Percentiles rank a stretch among this genome's conserved stretches.
Conservation (phyloP, 2,888 invertebrate genomes). For the Meandrusa payeni region DNA sequence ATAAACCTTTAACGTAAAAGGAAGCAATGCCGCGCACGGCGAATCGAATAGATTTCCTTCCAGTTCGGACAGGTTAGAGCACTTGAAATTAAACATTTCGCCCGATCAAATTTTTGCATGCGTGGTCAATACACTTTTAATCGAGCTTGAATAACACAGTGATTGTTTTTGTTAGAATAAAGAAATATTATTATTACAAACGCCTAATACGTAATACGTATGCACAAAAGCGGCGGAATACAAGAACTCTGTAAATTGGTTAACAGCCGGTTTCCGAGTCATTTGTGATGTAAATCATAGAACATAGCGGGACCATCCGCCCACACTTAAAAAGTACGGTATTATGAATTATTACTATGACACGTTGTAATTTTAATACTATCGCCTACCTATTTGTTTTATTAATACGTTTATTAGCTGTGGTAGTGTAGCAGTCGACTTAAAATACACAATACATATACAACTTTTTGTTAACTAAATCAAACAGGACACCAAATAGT, state of each 20-base stretch:
- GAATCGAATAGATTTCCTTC: no score
- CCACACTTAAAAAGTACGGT: slow-evolving; percentile 23
- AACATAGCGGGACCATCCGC: slow-evolving; percentile 24
- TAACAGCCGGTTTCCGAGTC: slow-evolving; percentile 24
- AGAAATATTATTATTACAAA: slow-evolving; percentile 15
- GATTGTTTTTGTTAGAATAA: slow-evolving; percentile 16
- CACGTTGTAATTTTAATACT: background rate
- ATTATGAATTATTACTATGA: slow-evolving; percentile 13
- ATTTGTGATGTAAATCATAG: slow-evolving; percentile 26
- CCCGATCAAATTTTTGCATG: slow-evolving; percentile 19
- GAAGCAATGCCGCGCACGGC: no score
- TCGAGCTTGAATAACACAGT: slow-evolving; percentile 17
- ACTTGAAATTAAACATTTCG: slow-evolving; percentile 20
- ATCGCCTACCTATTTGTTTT: background rate
- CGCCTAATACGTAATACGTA: slow-evolving; percentile 21
- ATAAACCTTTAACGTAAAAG: no score
- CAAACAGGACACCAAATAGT: no score
- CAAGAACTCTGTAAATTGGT: slow-evolving; percentile 21
- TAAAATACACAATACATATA: no score
- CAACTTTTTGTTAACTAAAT: no score
- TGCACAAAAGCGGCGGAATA: slow-evolving; percentile 20
- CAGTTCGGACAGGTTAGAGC: background rate
- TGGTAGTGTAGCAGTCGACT: no score
- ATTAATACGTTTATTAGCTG: background rate
- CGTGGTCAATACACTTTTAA: slow-evolving; percentile 19